Conservation (phyloP, 1,140 invertebrate genomes). For the Adelges cooleyi region DNA sequence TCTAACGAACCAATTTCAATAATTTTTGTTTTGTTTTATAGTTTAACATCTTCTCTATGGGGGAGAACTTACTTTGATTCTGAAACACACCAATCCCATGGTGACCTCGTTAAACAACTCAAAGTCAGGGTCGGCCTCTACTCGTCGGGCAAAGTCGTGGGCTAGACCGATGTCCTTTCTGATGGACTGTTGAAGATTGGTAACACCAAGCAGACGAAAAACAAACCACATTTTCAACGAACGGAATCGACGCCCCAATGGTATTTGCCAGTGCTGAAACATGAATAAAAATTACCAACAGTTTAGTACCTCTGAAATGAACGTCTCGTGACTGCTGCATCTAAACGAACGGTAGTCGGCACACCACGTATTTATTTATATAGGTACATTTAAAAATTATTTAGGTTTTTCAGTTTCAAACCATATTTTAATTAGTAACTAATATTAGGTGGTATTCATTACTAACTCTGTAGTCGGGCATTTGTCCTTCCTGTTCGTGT, state of each 20-base stretch:
- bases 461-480: slow-evolving; percentile 75
- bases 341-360: too few species aligned
- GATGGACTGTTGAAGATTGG: slow-evolving; percentile 80
- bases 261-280: slow-evolving; percentile 90
- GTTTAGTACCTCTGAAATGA: too few species aligned
- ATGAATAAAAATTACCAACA: slow-evolving; percentile 17
- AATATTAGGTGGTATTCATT: neutral
- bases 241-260: slow-evolving; percentile 84
- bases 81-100: slow-evolving; percentile 88
- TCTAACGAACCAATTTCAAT: too few species aligned
- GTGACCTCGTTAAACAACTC: slow-evolving; percentile 76
- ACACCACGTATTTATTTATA: too few species aligned
- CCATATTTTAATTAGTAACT: too few species aligned
- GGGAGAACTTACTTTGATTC: slow-evolving; percentile 66
- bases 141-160: slow-evolving; percentile 65
- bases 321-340: too few species aligned
- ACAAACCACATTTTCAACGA: slow-evolving; percentile 97
- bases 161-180: slow-evolving; percentile 66
- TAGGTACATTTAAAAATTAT: too few species aligned
- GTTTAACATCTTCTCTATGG: too few species aligned
- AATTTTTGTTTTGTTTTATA: too few species aligned
- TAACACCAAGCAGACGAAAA: slow-evolving; percentile 73
- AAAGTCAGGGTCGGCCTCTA: slow-evolving; percentile 59
- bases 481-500: slow-evolving; percentile 77
- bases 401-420: too few species aligned